A percentile compares a stretch with the other conserved stretches of the same genome.
Conservation (phyloP, 2,113 vertebrate species). For the Catagonus wagneri region DNA sequence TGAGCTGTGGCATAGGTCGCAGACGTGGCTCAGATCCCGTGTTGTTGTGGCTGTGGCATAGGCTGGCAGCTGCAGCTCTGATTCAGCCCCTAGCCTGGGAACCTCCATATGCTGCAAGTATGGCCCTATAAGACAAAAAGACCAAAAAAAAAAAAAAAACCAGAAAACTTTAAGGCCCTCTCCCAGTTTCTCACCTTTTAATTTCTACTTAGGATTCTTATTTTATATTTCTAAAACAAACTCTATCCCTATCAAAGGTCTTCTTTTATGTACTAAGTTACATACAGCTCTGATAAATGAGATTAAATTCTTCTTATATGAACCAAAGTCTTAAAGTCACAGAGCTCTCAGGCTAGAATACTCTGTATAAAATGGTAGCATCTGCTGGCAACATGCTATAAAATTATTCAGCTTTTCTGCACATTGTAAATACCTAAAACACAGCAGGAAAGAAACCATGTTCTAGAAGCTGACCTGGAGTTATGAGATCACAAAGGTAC, state of each 20-base stretch:
- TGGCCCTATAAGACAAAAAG: no score
- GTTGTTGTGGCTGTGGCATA: no score
- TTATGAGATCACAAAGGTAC: constrained; percentile 25
- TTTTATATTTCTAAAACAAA: constrained; percentile 53
- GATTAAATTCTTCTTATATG: not conserved
- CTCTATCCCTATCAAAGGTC: not conserved
- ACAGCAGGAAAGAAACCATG: not conserved
- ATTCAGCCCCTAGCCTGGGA: no score
- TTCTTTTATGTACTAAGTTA: not conserved
- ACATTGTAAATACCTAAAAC: not conserved
- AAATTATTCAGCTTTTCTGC: constrained; percentile 28
- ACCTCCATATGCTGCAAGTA: no score
- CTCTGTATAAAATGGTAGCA: not conserved
- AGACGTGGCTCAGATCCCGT: no score
- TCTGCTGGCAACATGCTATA: not conserved
- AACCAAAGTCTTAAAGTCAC: not conserved
- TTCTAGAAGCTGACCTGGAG: not conserved
- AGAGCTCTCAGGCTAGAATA: not conserved
- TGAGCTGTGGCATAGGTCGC: no score
- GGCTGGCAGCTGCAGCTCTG: no score
- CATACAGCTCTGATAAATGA: constrained; percentile 20
- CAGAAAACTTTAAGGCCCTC: not conserved
- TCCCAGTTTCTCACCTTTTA: constrained; percentile 5
- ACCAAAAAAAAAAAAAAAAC: no score
- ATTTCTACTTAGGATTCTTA: constrained; percentile 36